Evolutionary conservation across 1,140 invertebrate genomes (phyloP), one percentile per base, ranked within the genome.

Genomic region (Magallana angulata): DNA sequence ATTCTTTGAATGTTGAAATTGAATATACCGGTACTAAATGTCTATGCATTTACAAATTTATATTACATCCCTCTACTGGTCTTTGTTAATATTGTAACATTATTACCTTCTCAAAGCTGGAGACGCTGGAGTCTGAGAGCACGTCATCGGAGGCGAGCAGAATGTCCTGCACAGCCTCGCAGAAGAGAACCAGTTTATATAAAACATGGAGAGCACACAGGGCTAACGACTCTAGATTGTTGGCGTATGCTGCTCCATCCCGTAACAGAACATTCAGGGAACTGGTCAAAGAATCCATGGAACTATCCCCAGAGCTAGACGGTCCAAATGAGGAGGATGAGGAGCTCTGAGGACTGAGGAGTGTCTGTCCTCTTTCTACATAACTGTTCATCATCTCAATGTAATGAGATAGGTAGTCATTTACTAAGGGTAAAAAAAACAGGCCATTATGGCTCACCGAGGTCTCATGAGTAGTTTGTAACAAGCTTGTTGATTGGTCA

Each of bases 391-490:
- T 84, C 62, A 91, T 88, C 64, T 90, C 89, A n/a, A 90, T 83
- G 60, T 92, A 92, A 36, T 91, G 90, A 24, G 71, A 57, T 36
- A 92, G 59, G 87, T 92, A 92, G 82, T 91, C 89, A 36, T 88
- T 86, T 30, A 92, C 62, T 62, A 92, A 84, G 12, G 90, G 89
- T 68, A 92, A 84, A 36, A 92, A 86, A 14, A 90, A 82, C 36
- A 90, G 71, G 12, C 85, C 87, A 81, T 85, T 64, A 7, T 76
- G 16, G 57, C 84, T 85, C 84, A 64, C 59, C 9, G 71, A 8
- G 14, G 18, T 16, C 18, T 8, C 6, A 18, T 84, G 16, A 14
- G 59, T 36, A 14, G 59, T 36, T 60, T 24, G 56, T 36, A 57
- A 48, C 14, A 12, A 30, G 36, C 18, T 30, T 57, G 58, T 56